Conservation (phyloP, 1,140 invertebrate genomes). For the Pseudomyrmex cubaensis region DNA sequence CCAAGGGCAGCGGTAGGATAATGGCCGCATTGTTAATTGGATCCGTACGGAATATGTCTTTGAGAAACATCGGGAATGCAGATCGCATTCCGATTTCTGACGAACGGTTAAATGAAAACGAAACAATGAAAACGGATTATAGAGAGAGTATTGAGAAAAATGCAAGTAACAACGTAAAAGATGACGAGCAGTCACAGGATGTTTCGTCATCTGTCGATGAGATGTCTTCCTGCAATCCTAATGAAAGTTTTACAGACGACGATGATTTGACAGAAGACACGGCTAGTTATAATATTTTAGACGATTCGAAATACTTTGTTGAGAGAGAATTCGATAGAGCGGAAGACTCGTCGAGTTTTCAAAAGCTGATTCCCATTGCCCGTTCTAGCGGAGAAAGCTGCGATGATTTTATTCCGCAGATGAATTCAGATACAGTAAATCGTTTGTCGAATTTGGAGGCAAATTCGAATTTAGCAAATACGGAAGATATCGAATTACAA, state of each 20-base stretch:
- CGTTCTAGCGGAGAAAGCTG: slow-evolving; percentile 40
- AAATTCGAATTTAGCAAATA: background rate
- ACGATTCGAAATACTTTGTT: slow-evolving; percentile 72
- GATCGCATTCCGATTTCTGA: slow-evolving; percentile 63
- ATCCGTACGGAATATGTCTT: slow-evolving; percentile 86
- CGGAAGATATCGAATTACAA: background rate
- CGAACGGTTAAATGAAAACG: background rate
- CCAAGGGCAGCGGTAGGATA: slow-evolving; percentile 86
- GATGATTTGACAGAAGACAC: slow-evolving; percentile 77
- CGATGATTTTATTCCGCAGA: slow-evolving; percentile 20
- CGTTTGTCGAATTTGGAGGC: background rate
- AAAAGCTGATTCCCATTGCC: background rate
- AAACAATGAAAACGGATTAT: background rate
- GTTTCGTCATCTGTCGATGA: slow-evolving; percentile 14
- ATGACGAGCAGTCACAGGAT: background rate
- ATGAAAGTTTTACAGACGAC: slow-evolving; percentile 77
- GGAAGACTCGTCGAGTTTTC: background rate
- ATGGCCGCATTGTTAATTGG: slow-evolving; percentile 88
- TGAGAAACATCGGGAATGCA: slow-evolving; percentile 87
- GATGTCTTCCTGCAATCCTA: slow-evolving; percentile 80
- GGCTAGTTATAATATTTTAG: slow-evolving; percentile 79
- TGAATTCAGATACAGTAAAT: background rate
- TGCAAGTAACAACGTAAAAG: background rate
- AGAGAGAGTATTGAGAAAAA: background rate
- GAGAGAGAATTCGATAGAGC: slow-evolving; percentile 40